Evolutionary conservation across 1,140 invertebrate species (phyloP).

Genomic region (Onthophagus taurus): DNA sequence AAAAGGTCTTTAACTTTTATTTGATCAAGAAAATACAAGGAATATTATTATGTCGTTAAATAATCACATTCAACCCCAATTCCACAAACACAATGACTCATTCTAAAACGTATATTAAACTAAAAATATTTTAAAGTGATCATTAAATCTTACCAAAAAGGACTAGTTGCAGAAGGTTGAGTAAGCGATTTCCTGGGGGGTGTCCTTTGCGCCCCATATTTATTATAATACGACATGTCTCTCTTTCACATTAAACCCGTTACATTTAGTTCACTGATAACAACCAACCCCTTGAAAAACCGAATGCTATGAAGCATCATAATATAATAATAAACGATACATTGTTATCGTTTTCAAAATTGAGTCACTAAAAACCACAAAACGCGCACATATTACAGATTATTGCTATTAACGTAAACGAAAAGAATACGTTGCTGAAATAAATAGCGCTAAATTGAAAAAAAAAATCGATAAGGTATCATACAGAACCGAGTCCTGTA

Average conservation of each 20-base stretch:
- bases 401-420: not conserved
- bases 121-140: too few relatives aligned
- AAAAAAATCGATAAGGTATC: constrained; percentile 4
- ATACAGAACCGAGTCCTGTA: constrained; percentile 8
- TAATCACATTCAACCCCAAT: too few relatives aligned
- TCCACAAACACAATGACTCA: too few relatives aligned
- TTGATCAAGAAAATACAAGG: too few relatives aligned
- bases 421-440: constrained; percentile 2
- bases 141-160: constrained; percentile 25
- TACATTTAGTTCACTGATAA: not conserved
- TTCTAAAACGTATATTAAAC: too few relatives aligned
- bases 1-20: too few relatives aligned
- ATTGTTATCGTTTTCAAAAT: not conserved
- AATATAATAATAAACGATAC: too few relatives aligned
- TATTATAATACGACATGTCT: constrained; percentile 18
- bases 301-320: too few relatives aligned
- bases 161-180: constrained; percentile 22
- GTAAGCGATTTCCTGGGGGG: constrained; percentile 20
- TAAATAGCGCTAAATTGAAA: constrained; percentile 1
- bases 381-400: not conserved
- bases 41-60: too few relatives aligned
- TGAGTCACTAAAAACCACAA: not conserved
- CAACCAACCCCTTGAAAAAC: not conserved
- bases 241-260: constrained; percentile 1
- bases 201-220: constrained; percentile 19